Evolutionary conservation across 2,888 invertebrate genomes (phyloP), one percentile per base, ranked within the genome.

Genomic region (Pammene fasciana): DNA sequence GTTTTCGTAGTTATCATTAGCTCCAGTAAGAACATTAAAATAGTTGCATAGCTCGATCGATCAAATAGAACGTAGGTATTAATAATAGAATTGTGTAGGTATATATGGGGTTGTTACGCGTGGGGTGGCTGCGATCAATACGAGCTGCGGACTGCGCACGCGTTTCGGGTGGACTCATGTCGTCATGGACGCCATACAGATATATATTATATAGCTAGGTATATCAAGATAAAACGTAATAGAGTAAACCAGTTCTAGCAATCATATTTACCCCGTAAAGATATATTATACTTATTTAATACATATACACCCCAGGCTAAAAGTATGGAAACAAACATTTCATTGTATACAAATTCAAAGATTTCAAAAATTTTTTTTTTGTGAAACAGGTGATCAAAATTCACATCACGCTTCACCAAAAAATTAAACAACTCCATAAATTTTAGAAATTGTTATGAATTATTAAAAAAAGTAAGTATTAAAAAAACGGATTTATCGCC

Each of bases 111-210:
- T 75, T 75, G 81, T 76, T 78, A 75, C 73, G 75, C 73, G 77
- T 75, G 78, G 84, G 84, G 82, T 78, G 72, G 76, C 71, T 75
- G 72, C 74, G 86, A 88, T 88, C 88, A 85, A 88, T 88, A 88
- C 64, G 14, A 14, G 14, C 55, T 34, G 87, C 64, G 64, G 45
- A 55, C 64, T 65, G 88, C 88, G 88, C 88, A 88, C 88, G 88
- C 88, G 88, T 87, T 88, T 82, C 77, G 81, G 82, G 80, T 83
- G 78, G 72, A 79, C 75, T 75, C 76, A 62, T 62, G 62, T 62
- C 62, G 52, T 62, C 62, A 62, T 52, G 26, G 52, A 41, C 38
- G 62, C 50, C 62, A 52, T 62, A 62, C 38, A 52, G 9, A 18
- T 43, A 43, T 43, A 11, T 46, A 6, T 46, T 46, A 6, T 46